These are phyloP conservation scores for Steatornis caripensis DNA, from an alignment of 2,113 vertebrate species.

Conservation along the genomic window DNA sequence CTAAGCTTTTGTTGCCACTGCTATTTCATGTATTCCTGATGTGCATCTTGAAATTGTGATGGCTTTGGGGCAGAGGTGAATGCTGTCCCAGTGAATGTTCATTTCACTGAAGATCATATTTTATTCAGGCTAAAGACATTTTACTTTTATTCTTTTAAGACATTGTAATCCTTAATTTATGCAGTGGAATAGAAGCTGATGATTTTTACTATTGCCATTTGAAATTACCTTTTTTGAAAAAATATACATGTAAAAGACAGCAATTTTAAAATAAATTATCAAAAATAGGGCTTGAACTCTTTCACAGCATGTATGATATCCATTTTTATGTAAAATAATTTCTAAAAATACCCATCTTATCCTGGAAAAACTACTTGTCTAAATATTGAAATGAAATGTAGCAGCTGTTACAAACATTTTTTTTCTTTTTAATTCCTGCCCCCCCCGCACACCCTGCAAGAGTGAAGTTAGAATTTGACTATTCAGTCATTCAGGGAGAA, in stretches of 20 bases:
- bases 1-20: not conserved
- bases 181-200: not conserved
- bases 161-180: not conserved
- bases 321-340: slow-evolving; percentile 17
- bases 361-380: slow-evolving; percentile 1
- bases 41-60: not conserved
- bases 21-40: not conserved
- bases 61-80: not conserved
- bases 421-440: too few species aligned
- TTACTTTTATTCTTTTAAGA: not conserved
- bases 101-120: not conserved
- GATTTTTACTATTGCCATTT: not conserved
- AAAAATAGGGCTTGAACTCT: not conserved
- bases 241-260: not conserved
- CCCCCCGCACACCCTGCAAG: too few species aligned
- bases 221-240: not conserved
- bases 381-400: slow-evolving; percentile 55
- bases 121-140: not conserved
- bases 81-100: not conserved
- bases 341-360: slow-evolving; percentile 10
- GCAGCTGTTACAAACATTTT: slow-evolving; percentile 10
- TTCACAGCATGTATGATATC: not conserved
- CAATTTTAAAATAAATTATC: not conserved
- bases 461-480: not conserved
- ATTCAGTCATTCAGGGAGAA: slow-evolving; percentile 13